Base-by-base conservation (phyloP, 92 coral and sea anemone genomes). In the Paramuricea clavata region DNA sequence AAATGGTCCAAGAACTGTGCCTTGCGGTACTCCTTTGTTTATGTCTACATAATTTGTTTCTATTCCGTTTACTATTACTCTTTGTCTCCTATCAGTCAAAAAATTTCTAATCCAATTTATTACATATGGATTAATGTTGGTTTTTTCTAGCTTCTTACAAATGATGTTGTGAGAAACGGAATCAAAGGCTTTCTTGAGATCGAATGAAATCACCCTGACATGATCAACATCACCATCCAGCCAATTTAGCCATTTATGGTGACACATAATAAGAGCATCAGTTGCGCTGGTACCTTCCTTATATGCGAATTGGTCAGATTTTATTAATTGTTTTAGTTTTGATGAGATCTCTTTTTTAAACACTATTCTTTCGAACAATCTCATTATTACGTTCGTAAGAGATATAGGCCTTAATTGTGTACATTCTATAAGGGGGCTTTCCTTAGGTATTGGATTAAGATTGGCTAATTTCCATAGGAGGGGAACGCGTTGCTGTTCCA, bases 381-480 rank as follows among this genome's bases (percentile, higher is more conserved):
- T 85, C 86, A 78, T 78, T 15, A 88, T 91, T 64, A 77, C 56
- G 32, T 88, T 86, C 15, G 94, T 91, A 12, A 87, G 64, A 3
- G 94, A 91, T n/a, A 88, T 88, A 25, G 89, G 91, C 50, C 89
- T 65, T 16, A 91, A 49, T 64, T 91, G 91, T 3, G 19, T 67
- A 75, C 86, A 82, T 15, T n/a, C 34, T 0, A 17, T 59, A 11
- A 83, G 22, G 13, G 88, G 83, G 31, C 26, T 12, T 49, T 87
- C 81, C 31, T 87, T 87, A 19, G 86, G 90, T 22, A 86, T 21
- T 9, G 88, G 85, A 19, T n/a, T 43, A 21, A 90, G 71, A 32
- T 90, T 87, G 11, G 90, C 88, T 22, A 22, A 13, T 50, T 87
- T 90, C 91, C 87, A 90, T 12, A 65, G 57, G 17, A 44, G 49